Percentiles rank a stretch among this genome's conserved stretches.
Evolutionary conservation across 2,888 invertebrate species (phyloP).

Genomic region (Drepanosiphum platanoidis): DNA sequence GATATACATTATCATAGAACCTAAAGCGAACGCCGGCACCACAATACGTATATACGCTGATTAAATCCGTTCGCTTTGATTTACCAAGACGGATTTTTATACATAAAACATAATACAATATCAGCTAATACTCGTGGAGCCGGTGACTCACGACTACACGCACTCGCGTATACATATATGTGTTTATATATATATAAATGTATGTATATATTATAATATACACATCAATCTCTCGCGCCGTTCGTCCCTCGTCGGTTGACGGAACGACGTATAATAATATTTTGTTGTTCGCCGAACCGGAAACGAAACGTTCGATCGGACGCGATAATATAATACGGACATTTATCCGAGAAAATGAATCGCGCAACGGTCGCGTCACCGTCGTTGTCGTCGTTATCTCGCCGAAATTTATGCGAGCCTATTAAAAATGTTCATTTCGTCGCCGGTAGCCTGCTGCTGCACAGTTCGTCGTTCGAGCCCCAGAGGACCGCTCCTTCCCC

Average conservation of each 20-base stretch:
- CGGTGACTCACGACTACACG: background rate
- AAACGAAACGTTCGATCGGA: conserved; percentile 39
- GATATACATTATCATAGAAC: too few species aligned
- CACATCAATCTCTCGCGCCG: background rate
- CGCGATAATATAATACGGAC: conserved; percentile 10
- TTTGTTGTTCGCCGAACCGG: conserved; percentile 21
- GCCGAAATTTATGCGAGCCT: conserved; percentile 20
- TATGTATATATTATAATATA: background rate
- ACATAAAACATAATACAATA: background rate
- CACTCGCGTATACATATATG: background rate
- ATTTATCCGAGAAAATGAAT: conserved; percentile 15
- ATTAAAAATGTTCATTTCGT: conserved; percentile 46
- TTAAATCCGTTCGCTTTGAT: background rate
- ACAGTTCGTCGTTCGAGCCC: background rate
- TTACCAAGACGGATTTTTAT: conserved; percentile 9
- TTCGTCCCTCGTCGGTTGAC: conserved; percentile 3
- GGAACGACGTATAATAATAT: background rate
- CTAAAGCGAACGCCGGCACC: background rate
- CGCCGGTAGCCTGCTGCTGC: background rate
- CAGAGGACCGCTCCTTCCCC: background rate
- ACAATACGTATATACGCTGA: background rate
- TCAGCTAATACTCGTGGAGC: background rate
- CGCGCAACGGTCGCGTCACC: background rate
- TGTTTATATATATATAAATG: background rate
- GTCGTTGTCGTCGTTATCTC: background rate